Base-by-base conservation (phyloP, 2,888 invertebrate species). In the Priocnemis perturbator region DNA sequence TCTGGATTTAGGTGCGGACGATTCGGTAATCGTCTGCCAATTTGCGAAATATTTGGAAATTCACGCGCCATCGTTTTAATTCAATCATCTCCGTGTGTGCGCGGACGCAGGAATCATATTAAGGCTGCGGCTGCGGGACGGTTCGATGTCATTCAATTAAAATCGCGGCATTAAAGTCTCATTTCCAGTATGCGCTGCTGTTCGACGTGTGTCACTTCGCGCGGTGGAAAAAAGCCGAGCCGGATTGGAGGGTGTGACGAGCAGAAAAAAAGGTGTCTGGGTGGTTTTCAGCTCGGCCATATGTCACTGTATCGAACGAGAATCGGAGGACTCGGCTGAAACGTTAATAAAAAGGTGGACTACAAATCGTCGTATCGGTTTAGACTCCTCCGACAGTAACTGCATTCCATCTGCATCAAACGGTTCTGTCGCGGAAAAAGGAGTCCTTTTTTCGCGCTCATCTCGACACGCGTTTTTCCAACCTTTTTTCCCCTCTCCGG, bases 251-350 rank as follows among this genome's bases (percentile, higher is more conserved):
- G 30, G n/a, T 0, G n/a, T 11, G 5, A 37, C 11, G 37, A n/a
- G 60, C 11, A 45, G 58, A 65, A 67, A 63, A 65, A 67, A 68
- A 66, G 56, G 60, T 30, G 65, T 60, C 65, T 57, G 57, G 60
- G 15, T 58, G 68, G 56, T 69, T 65, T 69, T 69, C 56, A 60
- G 26, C 65, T 37, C 23, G 44, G 65, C 68, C 66, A 60, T 69
- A 60, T 69, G 68, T 69, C 68, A 69, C 68, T 69, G 23, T 69
- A 69, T 69, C 68, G 68, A 65, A 65, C 66, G 52, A 65, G 23
- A 60, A 53, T 65, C 55, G 26, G 30, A 17, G 11, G 21, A 15
- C 23, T 67, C 58, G 48, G 19, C 64, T 58, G 64, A 57, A 64
- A 67, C 64, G 64, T 67, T 67, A 67, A 67, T 67, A 67, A 67